Percentiles rank a stretch among this genome's conserved stretches.
Evolutionary conservation across 2,888 invertebrate genomes (phyloP).

Genomic region (Neocrepidodera transversa): DNA sequence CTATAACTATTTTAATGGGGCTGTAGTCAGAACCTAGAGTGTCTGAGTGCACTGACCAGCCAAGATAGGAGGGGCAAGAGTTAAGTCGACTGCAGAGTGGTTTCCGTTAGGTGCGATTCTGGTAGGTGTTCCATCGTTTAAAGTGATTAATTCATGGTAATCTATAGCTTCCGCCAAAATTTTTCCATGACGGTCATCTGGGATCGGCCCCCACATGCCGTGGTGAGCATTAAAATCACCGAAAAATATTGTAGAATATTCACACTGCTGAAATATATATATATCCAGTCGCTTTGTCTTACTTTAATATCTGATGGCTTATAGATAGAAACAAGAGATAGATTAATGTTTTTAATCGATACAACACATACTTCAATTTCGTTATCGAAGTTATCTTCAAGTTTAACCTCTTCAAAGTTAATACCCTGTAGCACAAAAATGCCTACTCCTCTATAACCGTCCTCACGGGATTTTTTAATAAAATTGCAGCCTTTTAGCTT

Average conservation of each 20-base stretch:
- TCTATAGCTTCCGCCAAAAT: not conserved
- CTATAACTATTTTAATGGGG: not conserved
- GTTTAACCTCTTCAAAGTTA: not conserved
- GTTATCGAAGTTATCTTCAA: not conserved
- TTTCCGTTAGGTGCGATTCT: not conserved
- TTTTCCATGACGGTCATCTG: not conserved
- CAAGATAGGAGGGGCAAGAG: not conserved
- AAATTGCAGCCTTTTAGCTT: constrained; percentile 1
- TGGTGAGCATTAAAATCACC: constrained; percentile 10
- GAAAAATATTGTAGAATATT: not conserved
- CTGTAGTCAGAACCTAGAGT: not conserved
- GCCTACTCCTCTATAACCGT: not conserved
- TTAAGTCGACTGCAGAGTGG: not conserved
- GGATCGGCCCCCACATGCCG: not conserved
- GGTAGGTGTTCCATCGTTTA: not conserved
- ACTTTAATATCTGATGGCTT: not conserved
- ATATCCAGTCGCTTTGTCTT: not conserved
- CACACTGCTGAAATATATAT: not conserved
- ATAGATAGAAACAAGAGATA: not conserved
- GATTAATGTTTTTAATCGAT: not conserved
- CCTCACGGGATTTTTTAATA: not conserved
- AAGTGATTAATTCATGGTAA: not conserved
- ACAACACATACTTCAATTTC: not conserved
- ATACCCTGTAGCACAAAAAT: not conserved
- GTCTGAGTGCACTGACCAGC: not conserved